phyloP scores from a whole-genome alignment of 2,888 invertebrate genomes.

The Diaphora mendica region DNA sequence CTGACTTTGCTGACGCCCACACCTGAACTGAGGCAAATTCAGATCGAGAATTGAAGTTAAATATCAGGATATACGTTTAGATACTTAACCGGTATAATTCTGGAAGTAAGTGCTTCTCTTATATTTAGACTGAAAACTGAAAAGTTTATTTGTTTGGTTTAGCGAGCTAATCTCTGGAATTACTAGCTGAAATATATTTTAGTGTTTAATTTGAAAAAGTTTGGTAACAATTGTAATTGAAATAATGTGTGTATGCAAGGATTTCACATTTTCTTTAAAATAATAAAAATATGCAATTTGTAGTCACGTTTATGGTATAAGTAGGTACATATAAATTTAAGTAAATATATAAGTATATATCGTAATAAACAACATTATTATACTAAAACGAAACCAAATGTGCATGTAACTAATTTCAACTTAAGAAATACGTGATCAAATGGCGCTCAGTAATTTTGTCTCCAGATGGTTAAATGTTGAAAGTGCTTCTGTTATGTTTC shows the following conservation, averaged over 20 bases:
- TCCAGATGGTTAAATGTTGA: not conserved
- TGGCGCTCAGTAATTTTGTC: not conserved
- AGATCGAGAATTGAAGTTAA: not conserved
- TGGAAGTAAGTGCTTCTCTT: no score
- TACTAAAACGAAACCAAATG: not conserved
- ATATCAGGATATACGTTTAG: not conserved
- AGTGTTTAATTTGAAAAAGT: no score
- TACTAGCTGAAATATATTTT: no score
- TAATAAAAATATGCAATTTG: not conserved
- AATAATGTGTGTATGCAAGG: no score
- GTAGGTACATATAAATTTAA: not conserved
- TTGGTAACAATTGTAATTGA: no score
- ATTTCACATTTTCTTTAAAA: not conserved
- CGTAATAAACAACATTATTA: not conserved
- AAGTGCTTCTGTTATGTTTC: constrained; percentile 4
- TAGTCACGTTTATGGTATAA: not conserved
- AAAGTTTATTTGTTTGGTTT: no score
- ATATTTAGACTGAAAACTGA: no score
- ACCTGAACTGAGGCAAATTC: not conserved
- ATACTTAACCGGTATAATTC: no score
- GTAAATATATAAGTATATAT: not conserved
- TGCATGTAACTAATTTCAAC: not conserved
- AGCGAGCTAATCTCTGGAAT: no score
- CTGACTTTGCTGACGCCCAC: constrained; percentile 2
- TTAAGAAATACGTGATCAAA: not conserved